phyloP scores from a whole-genome alignment of 2,797 vertebrate genomes.

The Spinibarbus caldwelli region DNA sequence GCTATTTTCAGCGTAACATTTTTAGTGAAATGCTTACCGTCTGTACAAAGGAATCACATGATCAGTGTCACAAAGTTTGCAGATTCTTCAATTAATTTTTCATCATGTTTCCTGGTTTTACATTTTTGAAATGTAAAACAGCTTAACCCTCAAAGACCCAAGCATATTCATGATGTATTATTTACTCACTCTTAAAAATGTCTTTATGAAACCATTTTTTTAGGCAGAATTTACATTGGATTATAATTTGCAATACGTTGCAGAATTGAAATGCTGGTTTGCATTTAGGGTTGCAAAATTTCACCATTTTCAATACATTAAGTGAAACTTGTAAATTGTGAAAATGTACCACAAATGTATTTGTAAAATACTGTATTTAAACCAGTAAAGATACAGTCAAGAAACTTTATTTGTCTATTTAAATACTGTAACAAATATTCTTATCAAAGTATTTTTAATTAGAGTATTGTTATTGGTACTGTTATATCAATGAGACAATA shows the following conservation, averaged over 20 bases:
- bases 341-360: neutral
- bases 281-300: neutral
- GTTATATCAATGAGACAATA: neutral
- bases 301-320: neutral
- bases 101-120: neutral
- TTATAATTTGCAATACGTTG: neutral
- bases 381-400: neutral
- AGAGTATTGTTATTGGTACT: too few relatives aligned
- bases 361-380: neutral
- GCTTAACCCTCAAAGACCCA: neutral
- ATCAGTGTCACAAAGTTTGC: neutral
- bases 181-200: neutral
- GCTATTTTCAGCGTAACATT: neutral
- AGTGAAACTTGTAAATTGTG: too few relatives aligned
- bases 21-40: too few relatives aligned
- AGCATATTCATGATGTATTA: neutral
- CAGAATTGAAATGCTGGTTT: neutral
- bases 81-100: too few relatives aligned
- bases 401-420: neutral
- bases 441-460: neutral
- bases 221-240: neutral
- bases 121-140: neutral
- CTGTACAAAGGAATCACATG: neutral
- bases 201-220: neutral
- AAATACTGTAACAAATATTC: neutral